Base-by-base conservation (phyloP, 2,113 vertebrate species). In the Aptenodytes patagonicus region DNA sequence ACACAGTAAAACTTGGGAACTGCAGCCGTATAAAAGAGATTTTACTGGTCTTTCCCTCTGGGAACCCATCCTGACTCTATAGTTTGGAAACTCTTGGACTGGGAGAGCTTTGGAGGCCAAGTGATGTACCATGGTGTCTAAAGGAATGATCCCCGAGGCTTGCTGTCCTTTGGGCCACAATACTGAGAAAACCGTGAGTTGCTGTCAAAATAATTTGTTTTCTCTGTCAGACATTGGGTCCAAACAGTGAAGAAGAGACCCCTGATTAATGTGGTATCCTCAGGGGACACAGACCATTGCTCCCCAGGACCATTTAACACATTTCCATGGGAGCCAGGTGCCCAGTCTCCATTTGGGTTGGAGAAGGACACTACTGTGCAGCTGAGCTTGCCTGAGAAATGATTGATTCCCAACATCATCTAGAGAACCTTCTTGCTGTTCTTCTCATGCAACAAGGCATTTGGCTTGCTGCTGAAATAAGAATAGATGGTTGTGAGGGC, bases 281-380 rank as follows among this genome's bases (percentile, higher is more conserved):
- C 26, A 5, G 17, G 31, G 6, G 1, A 24, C 46, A 3, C 0
- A 1, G 29, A 42, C 29, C 14, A 2, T 32, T 49, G 18, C 10
- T 83, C 47, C 34, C 20, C 34, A 47, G 13, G 18, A 38, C 5
- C 8, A 51, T 31, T 46, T 26, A 52, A 21, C 11, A 22, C 18
- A 34, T 2, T 51, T 55, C n/a, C 17, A 7, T 4, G 6, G 34
- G 17, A 55, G 2, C 13, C 46, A 20, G 13, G 9, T 71, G 22
- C 7, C 62, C 19, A 18, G 4, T 57, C 31, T 28, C 16, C 1
- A 0, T 38, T 17, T 29, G 54, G 14, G 4, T 47, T 10, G 26
- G 65, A 60, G 26, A 32, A 26, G 21, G 31, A 34, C 49, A 8
- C 5, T 3, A 5, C 5, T 22, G 4, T 2, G 8, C 31, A 44